Percentiles rank a stretch among this genome's conserved stretches.
Evolutionary conservation across 2,113 vertebrate species (phyloP).

Genomic region (Lepisosteus osseus): DNA sequence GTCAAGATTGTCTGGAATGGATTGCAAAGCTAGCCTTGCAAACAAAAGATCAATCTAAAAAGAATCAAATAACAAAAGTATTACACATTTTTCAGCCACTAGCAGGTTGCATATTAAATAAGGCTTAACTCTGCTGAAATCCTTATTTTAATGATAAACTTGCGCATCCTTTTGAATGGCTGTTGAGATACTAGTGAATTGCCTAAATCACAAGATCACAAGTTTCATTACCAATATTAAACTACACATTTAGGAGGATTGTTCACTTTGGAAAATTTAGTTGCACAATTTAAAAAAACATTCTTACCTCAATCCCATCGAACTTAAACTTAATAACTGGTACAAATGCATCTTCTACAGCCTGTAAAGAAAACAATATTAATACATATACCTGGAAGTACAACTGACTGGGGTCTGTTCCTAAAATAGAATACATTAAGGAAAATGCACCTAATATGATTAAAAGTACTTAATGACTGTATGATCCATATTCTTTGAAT

Average conservation of each 20-base stretch:
- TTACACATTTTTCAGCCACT: too few species aligned
- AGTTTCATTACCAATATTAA: not conserved
- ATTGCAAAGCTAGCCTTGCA: conserved; percentile 84
- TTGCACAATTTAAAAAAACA: not conserved
- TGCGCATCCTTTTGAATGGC: too few species aligned
- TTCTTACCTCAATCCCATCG: conserved; percentile 89
- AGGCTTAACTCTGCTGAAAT: too few species aligned
- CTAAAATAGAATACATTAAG: too few species aligned
- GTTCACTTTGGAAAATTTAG: too few species aligned
- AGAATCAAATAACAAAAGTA: too few species aligned
- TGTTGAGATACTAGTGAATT: not conserved
- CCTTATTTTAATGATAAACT: too few species aligned
- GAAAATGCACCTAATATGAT: too few species aligned
- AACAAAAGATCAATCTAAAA: conserved; percentile 93
- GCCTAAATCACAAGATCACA: not conserved
- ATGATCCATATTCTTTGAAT: not conserved
- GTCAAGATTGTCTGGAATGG: conserved; percentile 90
- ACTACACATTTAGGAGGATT: not conserved
- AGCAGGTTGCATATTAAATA: too few species aligned
- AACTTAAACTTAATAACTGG: conserved; percentile 97
- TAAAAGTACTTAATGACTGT: not conserved
- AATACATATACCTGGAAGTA: not conserved
- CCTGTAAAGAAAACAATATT: conserved; percentile 60
- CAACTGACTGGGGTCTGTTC: not conserved
- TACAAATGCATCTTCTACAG: conserved; percentile 96